Evolutionary conservation across 1,140 invertebrate genomes (phyloP).

Genomic region (Drosophila serrata): DNA sequence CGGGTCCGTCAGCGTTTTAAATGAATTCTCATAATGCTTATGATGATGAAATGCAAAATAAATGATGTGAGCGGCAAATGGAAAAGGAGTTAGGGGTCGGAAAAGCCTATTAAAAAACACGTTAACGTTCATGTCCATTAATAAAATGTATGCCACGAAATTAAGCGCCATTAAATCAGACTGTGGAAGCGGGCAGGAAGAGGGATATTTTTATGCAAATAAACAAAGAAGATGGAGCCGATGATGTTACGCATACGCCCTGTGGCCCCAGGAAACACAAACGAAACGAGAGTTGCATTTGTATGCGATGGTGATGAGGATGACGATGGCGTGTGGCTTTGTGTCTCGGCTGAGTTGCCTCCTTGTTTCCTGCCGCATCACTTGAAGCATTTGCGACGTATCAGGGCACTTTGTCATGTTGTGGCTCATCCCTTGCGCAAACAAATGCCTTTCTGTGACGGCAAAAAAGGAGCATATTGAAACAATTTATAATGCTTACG

Average conservation of each 20-base stretch:
- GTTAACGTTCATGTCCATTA: constrained; percentile 71
- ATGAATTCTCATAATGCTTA: constrained; percentile 42
- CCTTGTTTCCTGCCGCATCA: constrained; percentile 28
- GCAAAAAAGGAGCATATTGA: constrained; percentile 63
- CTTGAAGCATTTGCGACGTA: constrained; percentile 21
- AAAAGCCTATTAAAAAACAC: constrained; percentile 55
- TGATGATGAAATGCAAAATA: constrained; percentile 42
- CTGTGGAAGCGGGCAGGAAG: neutral
- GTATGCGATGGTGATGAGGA: constrained; percentile 48
- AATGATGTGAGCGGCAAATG: constrained; percentile 4
- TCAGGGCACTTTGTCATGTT: constrained; percentile 54
- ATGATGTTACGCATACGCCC: constrained; percentile 61
- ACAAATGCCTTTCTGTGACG: constrained; percentile 66
- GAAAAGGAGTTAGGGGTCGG: constrained; percentile 13
- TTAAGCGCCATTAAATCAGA: constrained; percentile 63
- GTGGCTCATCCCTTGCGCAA: constrained; percentile 58
- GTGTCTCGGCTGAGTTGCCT: constrained; percentile 4
- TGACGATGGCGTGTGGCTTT: constrained; percentile 22
- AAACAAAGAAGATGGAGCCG: constrained; percentile 48
- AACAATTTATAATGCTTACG: constrained; percentile 78
- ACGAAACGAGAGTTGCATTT: constrained; percentile 67
- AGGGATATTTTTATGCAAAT: constrained; percentile 27
- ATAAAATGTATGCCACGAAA: constrained; percentile 71
- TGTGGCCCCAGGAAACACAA: constrained; percentile 48
- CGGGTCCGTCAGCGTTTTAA: constrained; percentile 12